These are phyloP conservation scores for Carlito syrichta DNA, from an alignment of 2,113 vertebrate species.

Conservation along the genomic window DNA sequence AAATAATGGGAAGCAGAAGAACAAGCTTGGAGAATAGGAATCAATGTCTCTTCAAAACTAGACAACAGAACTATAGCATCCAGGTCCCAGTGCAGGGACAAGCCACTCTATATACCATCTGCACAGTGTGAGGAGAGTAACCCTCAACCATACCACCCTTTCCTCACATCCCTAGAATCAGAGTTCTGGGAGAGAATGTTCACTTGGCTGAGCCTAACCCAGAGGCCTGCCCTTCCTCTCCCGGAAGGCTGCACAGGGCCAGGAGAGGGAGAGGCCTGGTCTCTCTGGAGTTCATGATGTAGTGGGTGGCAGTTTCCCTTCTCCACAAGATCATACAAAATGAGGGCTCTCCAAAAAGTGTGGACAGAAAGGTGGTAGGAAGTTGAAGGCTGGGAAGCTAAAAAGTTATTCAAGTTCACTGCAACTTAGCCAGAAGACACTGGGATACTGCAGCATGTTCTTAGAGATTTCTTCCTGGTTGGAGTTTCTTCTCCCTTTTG, in stretches of 20 bases:
- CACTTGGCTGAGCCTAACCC: not conserved
- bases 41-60: not conserved
- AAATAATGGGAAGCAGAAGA: not conserved
- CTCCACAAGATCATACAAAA: not conserved
- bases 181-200: not conserved
- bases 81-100: too few relatives aligned
- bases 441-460: not conserved
- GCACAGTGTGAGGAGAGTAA: not conserved
- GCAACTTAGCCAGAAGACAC: not conserved
- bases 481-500: not conserved
- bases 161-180: not conserved
- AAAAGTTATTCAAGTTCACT: not conserved
- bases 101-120: not conserved
- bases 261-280: not conserved
- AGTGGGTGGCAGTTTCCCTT: not conserved
- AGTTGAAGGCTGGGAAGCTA: not conserved
- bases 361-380: not conserved
- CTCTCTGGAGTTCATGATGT: not conserved
- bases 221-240: not conserved
- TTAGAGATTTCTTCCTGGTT: not conserved
- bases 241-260: not conserved
- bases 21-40: not conserved
- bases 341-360: not conserved
- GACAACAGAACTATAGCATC: not conserved
- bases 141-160: fast-evolving